Percentiles rank a stretch among this genome's conserved stretches.
Evolutionary conservation across 2,797 vertebrate genomes (phyloP).

Genomic region (Diplodus sargus): DNA sequence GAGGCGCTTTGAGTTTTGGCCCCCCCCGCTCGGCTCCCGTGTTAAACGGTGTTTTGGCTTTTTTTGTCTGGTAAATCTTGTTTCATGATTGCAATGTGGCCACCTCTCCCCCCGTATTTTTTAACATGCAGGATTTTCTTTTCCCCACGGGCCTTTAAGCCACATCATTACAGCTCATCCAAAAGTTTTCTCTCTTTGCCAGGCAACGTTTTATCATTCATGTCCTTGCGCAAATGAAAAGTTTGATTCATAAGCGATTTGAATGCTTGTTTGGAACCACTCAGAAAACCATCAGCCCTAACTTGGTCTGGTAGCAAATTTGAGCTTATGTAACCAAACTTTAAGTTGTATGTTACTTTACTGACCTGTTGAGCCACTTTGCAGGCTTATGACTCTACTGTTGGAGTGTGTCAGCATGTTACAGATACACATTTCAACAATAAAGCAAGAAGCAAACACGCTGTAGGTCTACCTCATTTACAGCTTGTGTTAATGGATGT

Average conservation of each 20-base stretch:
- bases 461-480: no score
- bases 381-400: no score
- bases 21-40: constrained; percentile 20
- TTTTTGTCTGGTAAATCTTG: constrained; percentile 19
- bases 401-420: no score
- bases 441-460: no score
- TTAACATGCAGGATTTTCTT: neutral
- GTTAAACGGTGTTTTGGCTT: constrained; percentile 38
- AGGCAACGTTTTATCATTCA: neutral
- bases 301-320: neutral
- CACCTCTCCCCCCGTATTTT: neutral
- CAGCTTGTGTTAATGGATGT: no score
- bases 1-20: constrained; percentile 35
- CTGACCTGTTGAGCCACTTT: no score
- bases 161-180: neutral
- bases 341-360: neutral
- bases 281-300: neutral
- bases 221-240: neutral
- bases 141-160: neutral
- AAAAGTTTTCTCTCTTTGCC: neutral
- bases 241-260: neutral
- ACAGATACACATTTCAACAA: no score
- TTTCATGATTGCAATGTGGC: neutral
- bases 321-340: neutral
- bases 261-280: neutral